Evolutionary conservation across 1,140 invertebrate species (phyloP).

Genomic region (Campodea augens): DNA sequence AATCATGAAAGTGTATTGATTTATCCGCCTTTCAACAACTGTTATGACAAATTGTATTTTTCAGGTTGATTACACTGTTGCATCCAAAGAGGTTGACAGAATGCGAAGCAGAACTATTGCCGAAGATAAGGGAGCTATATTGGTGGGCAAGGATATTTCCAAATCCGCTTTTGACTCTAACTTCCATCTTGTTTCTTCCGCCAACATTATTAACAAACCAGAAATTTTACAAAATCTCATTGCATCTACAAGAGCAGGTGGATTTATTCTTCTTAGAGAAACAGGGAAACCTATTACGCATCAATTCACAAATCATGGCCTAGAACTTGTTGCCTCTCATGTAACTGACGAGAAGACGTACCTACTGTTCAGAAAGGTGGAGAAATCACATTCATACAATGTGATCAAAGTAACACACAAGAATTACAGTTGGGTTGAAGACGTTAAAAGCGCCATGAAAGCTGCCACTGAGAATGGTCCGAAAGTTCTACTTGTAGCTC

Average conservation of each 20-base stretch:
- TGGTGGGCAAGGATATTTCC: too few relatives aligned
- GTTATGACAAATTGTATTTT: too few relatives aligned
- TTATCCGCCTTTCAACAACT: too few relatives aligned
- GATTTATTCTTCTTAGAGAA: not conserved
- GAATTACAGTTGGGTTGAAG: constrained; percentile 1
- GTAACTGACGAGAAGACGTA: not conserved
- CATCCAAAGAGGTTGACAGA: too few relatives aligned
- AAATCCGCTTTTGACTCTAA: too few relatives aligned
- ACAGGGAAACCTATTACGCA: not conserved
- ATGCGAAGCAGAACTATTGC: too few relatives aligned
- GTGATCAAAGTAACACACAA: not conserved
- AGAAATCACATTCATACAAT: not conserved
- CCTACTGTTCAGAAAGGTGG: not conserved
- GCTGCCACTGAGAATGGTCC: not conserved
- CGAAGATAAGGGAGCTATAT: too few relatives aligned
- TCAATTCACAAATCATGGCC: not conserved
- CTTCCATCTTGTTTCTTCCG: too few relatives aligned
- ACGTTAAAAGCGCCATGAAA: not conserved
- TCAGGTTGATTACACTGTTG: not conserved
- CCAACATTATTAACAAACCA: too few relatives aligned
- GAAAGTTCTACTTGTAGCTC: not conserved
- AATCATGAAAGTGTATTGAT: too few relatives aligned
- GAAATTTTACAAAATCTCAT: not conserved
- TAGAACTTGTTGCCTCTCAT: not conserved
- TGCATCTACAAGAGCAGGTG: not conserved